phyloP scores from a whole-genome alignment of 2,113 vertebrate genomes.

The Penelope pileata region DNA sequence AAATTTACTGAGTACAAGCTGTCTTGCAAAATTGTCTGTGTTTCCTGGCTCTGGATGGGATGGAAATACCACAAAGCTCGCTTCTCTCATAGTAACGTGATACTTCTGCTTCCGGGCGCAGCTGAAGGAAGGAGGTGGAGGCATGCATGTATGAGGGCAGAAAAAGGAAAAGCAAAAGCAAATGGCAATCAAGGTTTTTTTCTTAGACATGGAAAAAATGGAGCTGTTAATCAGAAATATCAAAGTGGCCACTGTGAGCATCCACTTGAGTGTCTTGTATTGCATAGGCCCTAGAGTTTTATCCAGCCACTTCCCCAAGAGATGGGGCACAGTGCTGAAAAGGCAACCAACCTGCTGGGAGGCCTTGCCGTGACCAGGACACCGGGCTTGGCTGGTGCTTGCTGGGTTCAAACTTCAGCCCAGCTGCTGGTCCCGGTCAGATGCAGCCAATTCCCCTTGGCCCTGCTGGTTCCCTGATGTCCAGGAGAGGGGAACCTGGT shows the following conservation, averaged over 20 bases:
- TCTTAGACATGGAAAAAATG: neutral
- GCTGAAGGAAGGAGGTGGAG: neutral
- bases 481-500: neutral
- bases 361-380: neutral
- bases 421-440: neutral
- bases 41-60: slow-evolving; percentile 60
- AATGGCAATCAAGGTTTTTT: neutral
- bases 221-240: neutral
- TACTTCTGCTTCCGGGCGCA: slow-evolving; percentile 56
- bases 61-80: slow-evolving; percentile 51
- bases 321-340: neutral
- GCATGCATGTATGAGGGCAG: accelerated
- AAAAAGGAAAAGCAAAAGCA: neutral
- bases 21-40: slow-evolving; percentile 65
- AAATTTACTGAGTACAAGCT: slow-evolving; percentile 58
- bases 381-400: neutral
- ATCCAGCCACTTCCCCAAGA: neutral
- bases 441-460: neutral
- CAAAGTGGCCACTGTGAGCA: neutral
- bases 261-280: neutral
- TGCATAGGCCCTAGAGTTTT: neutral
- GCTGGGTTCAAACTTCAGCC: neutral
- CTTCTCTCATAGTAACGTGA: slow-evolving; percentile 37
- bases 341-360: neutral
- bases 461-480: neutral